Evolutionary conservation across 2,888 invertebrate genomes (phyloP).

Genomic region (Pseudococcus jackbeardsleyi): DNA sequence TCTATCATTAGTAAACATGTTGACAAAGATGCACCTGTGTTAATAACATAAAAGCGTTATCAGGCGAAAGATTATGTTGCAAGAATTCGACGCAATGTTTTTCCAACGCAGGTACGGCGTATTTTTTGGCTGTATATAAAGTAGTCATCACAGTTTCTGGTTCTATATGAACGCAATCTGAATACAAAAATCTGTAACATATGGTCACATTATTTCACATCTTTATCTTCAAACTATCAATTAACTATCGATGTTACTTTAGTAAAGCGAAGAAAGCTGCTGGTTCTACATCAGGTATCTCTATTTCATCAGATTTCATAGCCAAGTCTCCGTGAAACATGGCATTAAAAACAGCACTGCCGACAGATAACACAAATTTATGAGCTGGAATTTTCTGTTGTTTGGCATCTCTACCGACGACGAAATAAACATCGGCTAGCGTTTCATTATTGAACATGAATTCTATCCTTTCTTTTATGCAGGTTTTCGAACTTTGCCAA

Average conservation of each 20-base stretch:
- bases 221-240: neutral
- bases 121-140: conserved; percentile 88
- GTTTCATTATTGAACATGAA: conserved; percentile 79
- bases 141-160: conserved; percentile 91
- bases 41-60: conserved; percentile 86
- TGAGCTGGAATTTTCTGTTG: conserved; percentile 83
- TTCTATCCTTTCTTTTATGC: conserved; percentile 78
- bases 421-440: conserved; percentile 80
- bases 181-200: conserved; percentile 75
- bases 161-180: conserved; percentile 86
- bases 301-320: conserved; percentile 79
- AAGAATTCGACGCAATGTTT: conserved; percentile 86
- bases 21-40: conserved; percentile 71
- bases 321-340: conserved; percentile 83
- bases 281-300: conserved; percentile 87
- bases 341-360: conserved; percentile 88
- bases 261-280: conserved; percentile 83
- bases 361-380: conserved; percentile 83
- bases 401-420: conserved; percentile 80
- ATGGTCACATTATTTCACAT: neutral
- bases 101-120: conserved; percentile 86
- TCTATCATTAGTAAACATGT: neutral
- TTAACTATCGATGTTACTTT: conserved; percentile 70
- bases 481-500: conserved; percentile 80
- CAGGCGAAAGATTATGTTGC: conserved; percentile 80